Conservation (phyloP, 2,113 vertebrate genomes). For the Edolisoma coerulescens region DNA sequence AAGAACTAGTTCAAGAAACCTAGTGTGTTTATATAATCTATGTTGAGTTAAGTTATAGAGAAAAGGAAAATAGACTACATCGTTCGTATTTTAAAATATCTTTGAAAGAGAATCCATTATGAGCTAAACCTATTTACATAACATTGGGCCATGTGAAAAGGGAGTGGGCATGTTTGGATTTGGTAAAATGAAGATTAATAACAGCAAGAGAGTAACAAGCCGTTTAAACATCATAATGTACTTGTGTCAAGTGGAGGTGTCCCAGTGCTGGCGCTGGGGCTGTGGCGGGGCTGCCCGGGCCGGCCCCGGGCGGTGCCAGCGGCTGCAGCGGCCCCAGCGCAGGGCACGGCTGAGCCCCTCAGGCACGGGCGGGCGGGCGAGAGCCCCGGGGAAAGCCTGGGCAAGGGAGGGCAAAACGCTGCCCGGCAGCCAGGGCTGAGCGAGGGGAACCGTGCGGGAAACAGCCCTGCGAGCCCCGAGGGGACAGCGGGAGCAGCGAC, state of each 20-base stretch:
- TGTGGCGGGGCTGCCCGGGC: rapidly evolving
- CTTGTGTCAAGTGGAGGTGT: too few species aligned
- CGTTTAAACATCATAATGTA: background rate
- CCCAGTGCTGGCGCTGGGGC: rapidly evolving
- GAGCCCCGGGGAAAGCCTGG: background rate
- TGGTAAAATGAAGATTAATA: background rate
- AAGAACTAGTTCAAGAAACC: background rate
- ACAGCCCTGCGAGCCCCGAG: background rate
- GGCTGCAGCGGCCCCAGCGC: background rate
- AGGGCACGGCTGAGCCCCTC: background rate
- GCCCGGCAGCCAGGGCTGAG: background rate
- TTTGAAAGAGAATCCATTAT: background rate
- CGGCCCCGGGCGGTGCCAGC: background rate
- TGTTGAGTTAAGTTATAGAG: background rate
- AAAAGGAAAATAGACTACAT: background rate
- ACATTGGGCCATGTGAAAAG: background rate
- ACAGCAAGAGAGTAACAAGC: background rate
- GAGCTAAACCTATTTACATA: background rate
- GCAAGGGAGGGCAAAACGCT: background rate
- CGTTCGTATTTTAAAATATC: background rate
- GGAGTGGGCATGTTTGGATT: background rate
- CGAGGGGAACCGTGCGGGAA: background rate
- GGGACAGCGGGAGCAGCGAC: background rate
- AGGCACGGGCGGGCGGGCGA: background rate
- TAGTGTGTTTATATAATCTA: background rate